Conservation (phyloP, 2,113 vertebrate genomes). For the Callopanchax toddi region DNA sequence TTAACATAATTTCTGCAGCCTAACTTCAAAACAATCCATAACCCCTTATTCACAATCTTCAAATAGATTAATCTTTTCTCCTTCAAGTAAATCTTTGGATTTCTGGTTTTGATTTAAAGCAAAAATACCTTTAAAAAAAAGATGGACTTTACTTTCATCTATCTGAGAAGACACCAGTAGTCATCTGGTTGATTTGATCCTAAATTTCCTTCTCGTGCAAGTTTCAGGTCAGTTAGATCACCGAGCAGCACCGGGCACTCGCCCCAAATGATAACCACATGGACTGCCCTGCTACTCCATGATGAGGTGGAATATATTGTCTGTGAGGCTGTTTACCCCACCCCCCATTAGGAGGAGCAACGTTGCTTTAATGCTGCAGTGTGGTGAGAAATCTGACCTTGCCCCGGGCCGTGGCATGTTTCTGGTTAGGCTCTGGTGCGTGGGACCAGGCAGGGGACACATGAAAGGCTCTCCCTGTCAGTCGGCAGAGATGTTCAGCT, state of each 20-base stretch:
- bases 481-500: slow-evolving; percentile 74
- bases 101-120: slow-evolving; percentile 57
- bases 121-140: slow-evolving; percentile 40
- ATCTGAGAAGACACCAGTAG: slow-evolving; percentile 50
- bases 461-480: slow-evolving; percentile 78
- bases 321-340: slow-evolving; percentile 57
- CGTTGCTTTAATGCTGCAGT: slow-evolving; percentile 68
- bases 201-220: slow-evolving; percentile 50
- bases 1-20: no score
- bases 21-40: slow-evolving; percentile 21
- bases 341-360: slow-evolving; percentile 64
- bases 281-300: slow-evolving; percentile 46
- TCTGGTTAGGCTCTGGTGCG: slow-evolving; percentile 79
- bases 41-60: no score
- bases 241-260: slow-evolving; percentile 41
- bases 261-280: slow-evolving; percentile 69
- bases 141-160: slow-evolving; percentile 32
- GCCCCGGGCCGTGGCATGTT: slow-evolving; percentile 79
- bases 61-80: slow-evolving; percentile 43
- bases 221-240: slow-evolving; percentile 65
- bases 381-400: slow-evolving; percentile 76
- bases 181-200: slow-evolving; percentile 58
- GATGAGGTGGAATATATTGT: slow-evolving; percentile 74
- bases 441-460: slow-evolving; percentile 72
- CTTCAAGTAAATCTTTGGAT: slow-evolving; percentile 31